Base-by-base conservation (phyloP, 2,113 vertebrate species). In the Epinephelus moara region DNA sequence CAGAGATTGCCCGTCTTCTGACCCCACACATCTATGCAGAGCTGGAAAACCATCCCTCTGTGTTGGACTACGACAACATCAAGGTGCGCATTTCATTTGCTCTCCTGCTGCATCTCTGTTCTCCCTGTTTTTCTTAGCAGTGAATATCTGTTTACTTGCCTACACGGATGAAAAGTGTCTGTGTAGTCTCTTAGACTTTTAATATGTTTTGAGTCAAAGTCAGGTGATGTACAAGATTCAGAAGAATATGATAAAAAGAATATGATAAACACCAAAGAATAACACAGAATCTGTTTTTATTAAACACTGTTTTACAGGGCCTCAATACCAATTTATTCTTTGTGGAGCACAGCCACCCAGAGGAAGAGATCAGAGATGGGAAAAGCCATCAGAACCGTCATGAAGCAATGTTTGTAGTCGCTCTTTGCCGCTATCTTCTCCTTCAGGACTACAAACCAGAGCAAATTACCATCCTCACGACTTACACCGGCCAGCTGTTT, bases 401-500 rank as follows among this genome's bases (percentile, higher is more conserved):
- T 0, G 98, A 99, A 85, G 98, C 98, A 15, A 76, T 17, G 25
- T 99, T 99, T 90, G 94, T 98, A 42, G 98, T 99, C 18, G 95
- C 95, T 37, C 93, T 99, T 30, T 99, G 98, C 91, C 95, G 89
- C 21, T 96, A 99, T 84, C 94, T 99, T 27, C 81, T 99, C 59
- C 84, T 81, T 70, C 98, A 99, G 89, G 97, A 95, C 2, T 99
- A 99, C 88, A 80, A 93, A 67, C 97, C 97, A 27, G 95, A 97
- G 49, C 97, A 98, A 91, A 97, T 98, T 90, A 99, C 98, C 87
- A 97, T 99, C 88, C 97, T 99, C 47, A 98, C 98, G 15, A 98
- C 98, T 61, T 99, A 99, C 1, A 97, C 96, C 0, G 97, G 97
- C 17, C 98, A 99, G 91, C 95, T 99, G 47, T 93, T 96, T 88